Evolutionary conservation across 2,888 invertebrate genomes (phyloP), one percentile per base, ranked within the genome.

Genomic region (Diadegma fenestrale): DNA sequence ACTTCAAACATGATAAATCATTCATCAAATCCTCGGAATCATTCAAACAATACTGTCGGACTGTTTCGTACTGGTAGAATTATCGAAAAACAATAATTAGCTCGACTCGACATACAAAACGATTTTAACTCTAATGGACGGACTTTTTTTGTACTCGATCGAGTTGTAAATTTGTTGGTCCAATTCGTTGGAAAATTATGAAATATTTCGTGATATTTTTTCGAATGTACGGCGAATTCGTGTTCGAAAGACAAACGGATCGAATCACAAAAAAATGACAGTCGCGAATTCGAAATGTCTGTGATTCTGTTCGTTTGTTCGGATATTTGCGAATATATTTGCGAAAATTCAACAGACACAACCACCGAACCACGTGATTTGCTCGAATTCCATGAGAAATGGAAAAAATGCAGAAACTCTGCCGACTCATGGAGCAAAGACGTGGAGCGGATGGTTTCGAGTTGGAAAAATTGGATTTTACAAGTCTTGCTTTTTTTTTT

Each of bases 121-220:
- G 48, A 51, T 37, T n/a, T 71, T n/a, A 48, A 45, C 4, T 19
- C 54, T 19, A 30, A 41, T 83, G 80, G 76, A 71, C 76, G 71
- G 64, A 76, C n/a, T 66, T 77, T 83, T 78, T 14, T 69, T 63
- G 61, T 43, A 63, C 61, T 19, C 30, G 68, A 41, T n/a, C 69
- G 8, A 33, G 61, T 61, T 43, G 37, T 10, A 26, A 19, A 37
- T 66, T 68, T 69, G 3, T 58, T 54, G 3, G 19, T 43, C 68
- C 26, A 7, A 43, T 71, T 86, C 41, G n/a, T n/a, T 26, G 22
- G n/a, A 26, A 26, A 72, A 76, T 68, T 58, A 7, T 43, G 17
- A 64, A 72, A 77, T 41, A 54, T 37, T 79, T 26, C 43, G 8
- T 41, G 26, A n/a, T 8, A 33, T 30, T 26, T 48, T 69, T 48